These are phyloP conservation scores for Habropoda laboriosa DNA, from an alignment of 1,140 invertebrate species.

Conservation along the genomic window DNA sequence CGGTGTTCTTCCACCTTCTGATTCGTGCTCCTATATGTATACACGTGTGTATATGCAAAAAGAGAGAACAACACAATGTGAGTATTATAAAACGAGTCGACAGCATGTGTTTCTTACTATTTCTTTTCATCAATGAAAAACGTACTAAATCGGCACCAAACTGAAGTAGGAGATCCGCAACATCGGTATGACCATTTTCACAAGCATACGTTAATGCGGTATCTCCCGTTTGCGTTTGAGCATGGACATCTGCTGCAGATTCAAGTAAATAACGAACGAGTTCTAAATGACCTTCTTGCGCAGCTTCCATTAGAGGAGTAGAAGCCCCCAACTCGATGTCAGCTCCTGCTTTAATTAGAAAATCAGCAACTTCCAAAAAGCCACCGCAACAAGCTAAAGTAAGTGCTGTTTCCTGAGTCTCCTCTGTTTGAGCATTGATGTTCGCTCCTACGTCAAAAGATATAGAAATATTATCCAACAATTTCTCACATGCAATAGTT, in stretches of 20 bases:
- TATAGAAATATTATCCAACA: not conserved
- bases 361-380: conserved; percentile 98
- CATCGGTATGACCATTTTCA: conserved; percentile 98
- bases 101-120: conserved; percentile 1
- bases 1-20: conserved; percentile 96
- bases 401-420: conserved; percentile 98
- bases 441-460: conserved; percentile 87
- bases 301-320: conserved; percentile 98
- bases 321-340: conserved; percentile 98
- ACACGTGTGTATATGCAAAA: not conserved
- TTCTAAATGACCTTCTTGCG: conserved; percentile 98
- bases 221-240: conserved; percentile 96
- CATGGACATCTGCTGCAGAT: conserved; percentile 94
- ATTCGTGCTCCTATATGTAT: conserved; percentile 89
- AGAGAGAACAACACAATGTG: not conserved
- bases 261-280: conserved; percentile 94
- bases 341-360: conserved; percentile 96
- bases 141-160: conserved; percentile 93
- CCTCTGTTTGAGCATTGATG: conserved; percentile 99
- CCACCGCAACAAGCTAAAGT: conserved; percentile 98
- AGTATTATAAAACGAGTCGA: not conserved
- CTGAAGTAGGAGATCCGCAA: conserved; percentile 92
- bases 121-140: conserved; percentile 27
- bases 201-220: conserved; percentile 99
- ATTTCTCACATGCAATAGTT: not conserved